Evolutionary conservation across 2,797 vertebrate species (phyloP).

Genomic region (Hybognathus amarus): DNA sequence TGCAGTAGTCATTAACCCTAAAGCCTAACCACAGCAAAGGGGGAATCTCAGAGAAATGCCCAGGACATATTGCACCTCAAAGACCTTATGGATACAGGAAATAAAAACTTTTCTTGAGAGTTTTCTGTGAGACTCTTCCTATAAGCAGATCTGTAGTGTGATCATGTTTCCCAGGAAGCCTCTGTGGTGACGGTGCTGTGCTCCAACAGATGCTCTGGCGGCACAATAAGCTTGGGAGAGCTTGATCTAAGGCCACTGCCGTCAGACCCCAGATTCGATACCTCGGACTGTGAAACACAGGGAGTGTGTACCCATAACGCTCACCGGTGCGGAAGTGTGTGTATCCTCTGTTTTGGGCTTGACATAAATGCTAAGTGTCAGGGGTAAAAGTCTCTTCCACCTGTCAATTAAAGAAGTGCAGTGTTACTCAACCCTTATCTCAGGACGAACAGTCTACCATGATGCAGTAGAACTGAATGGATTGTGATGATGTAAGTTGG

Average conservation of each 20-base stretch:
- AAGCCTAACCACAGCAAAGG: neutral
- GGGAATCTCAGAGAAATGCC: neutral
- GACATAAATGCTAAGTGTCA: conserved; percentile 84
- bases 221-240: conserved; percentile 79
- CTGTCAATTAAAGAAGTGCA: conserved; percentile 65
- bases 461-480: neutral
- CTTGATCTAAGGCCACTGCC: conserved; percentile 80
- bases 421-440: conserved; percentile 21
- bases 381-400: conserved; percentile 87
- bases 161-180: neutral
- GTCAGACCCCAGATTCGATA: conserved; percentile 91
- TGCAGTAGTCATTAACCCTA: neutral
- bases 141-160: neutral
- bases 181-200: neutral
- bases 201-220: conserved; percentile 44
- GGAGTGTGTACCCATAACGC: conserved; percentile 83
- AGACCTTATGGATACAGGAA: neutral
- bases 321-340: conserved; percentile 84
- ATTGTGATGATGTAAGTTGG: too few relatives aligned
- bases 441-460: neutral
- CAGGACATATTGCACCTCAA: neutral
- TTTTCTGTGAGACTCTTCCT: neutral
- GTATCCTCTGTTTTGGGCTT: conserved; percentile 84
- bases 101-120: neutral
- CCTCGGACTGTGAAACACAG: conserved; percentile 86